These are phyloP conservation scores for Ophion ellenae DNA, from an alignment of 2,888 invertebrate genomes.

Conservation along the genomic window DNA sequence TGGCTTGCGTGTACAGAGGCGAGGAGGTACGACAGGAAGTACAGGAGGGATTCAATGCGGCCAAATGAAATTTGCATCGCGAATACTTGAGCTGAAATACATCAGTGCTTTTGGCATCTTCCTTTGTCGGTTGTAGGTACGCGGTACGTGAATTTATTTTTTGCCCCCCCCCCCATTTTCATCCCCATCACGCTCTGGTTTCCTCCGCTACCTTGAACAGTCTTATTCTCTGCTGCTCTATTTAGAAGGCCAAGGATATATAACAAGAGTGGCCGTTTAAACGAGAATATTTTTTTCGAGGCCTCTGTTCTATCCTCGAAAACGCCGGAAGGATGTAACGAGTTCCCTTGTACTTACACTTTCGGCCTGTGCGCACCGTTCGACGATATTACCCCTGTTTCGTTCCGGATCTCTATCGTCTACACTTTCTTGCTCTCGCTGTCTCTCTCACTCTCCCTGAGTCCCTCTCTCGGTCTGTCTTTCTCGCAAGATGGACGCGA, in stretches of 20 bases:
- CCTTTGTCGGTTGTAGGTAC: background rate
- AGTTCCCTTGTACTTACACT: constrained; percentile 60
- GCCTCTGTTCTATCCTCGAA: constrained; percentile 9
- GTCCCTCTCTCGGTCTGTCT: constrained; percentile 5
- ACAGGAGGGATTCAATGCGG: constrained; percentile 55
- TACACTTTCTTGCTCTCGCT: constrained; percentile 6
- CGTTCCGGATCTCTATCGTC: constrained; percentile 46
- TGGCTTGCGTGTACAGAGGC: constrained; percentile 34
- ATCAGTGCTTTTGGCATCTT: constrained; percentile 45
- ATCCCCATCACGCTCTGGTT: background rate
- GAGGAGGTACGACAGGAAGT: constrained; percentile 3
- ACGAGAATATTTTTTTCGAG: constrained; percentile 44
- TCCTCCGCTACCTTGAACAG: background rate
- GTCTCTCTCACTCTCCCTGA: constrained; percentile 25
- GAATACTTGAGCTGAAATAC: constrained; percentile 31
- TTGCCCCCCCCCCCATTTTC: background rate
- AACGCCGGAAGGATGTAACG: constrained; percentile 54
- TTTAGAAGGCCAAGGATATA: constrained; percentile 35
- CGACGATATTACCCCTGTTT: constrained; percentile 62
- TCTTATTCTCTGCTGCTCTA: constrained; percentile 28
- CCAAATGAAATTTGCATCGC: constrained; percentile 58
- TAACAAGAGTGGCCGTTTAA: constrained; percentile 40
- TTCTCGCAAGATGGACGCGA: constrained; percentile 40
- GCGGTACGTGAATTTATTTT: background rate
- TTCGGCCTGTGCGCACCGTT: constrained; percentile 61